Percentiles rank a stretch among this genome's conserved stretches.
Evolutionary conservation across 2,113 vertebrate species (phyloP).

Genomic region (Solea solea): DNA sequence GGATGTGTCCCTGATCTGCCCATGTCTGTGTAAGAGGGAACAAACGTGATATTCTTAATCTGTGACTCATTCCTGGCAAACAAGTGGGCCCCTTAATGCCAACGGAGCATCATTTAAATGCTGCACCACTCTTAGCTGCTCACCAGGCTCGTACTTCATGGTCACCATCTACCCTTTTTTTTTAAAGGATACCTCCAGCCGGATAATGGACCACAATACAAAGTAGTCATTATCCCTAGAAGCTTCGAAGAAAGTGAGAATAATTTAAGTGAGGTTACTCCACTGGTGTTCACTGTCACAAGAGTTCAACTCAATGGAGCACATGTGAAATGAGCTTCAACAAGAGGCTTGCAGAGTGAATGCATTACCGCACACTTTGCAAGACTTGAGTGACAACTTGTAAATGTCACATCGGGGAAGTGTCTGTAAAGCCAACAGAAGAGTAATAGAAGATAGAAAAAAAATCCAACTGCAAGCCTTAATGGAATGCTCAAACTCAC

Average conservation of each 20-base stretch:
- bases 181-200: constrained; percentile 35
- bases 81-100: constrained; percentile 13
- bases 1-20: constrained; percentile 20
- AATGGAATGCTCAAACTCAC: too few relatives aligned
- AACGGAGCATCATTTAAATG: constrained; percentile 61
- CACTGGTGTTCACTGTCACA: background rate
- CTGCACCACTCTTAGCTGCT: constrained; percentile 42
- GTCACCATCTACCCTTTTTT: constrained; percentile 33
- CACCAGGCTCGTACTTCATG: constrained; percentile 35
- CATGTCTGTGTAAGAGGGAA: background rate
- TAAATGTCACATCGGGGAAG: background rate
- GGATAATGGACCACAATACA: constrained; percentile 44
- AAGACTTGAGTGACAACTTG: constrained; percentile 7
- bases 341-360: constrained; percentile 5
- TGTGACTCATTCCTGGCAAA: constrained; percentile 46
- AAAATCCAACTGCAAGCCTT: background rate
- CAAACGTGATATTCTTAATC: constrained; percentile 17
- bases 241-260: constrained; percentile 26
- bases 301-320: constrained; percentile 21
- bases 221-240: constrained; percentile 39
- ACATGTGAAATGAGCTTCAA: constrained; percentile 3
- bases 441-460: background rate
- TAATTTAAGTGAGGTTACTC: constrained; percentile 16
- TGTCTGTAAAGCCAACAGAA: background rate
- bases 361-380: background rate